These are phyloP conservation scores for Dorcus parallelipipedus DNA, from an alignment of 2,888 invertebrate species.

Conservation along the genomic window DNA sequence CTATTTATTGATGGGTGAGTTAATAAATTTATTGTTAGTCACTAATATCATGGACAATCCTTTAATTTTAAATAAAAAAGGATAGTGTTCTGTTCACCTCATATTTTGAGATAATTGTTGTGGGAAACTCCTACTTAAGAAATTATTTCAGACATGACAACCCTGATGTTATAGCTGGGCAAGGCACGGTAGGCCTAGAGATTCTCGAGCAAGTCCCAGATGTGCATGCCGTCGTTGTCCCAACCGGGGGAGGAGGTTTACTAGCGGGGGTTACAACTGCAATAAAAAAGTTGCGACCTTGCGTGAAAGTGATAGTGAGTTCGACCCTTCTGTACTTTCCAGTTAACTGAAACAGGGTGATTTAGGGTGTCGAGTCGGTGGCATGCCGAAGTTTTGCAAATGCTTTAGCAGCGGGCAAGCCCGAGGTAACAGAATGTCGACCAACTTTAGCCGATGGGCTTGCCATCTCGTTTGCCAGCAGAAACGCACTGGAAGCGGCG, in stretches of 20 bases:
- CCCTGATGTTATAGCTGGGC: constrained; percentile 86
- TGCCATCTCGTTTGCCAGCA: constrained; percentile 83
- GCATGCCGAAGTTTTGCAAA: constrained; percentile 76
- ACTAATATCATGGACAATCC: too few species aligned
- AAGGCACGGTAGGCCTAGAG: constrained; percentile 87
- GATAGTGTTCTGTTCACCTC: too few species aligned
- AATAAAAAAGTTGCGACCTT: constrained; percentile 75
- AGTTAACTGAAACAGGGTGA: not conserved
- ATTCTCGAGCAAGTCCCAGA: constrained; percentile 82
- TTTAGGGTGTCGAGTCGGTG: constrained; percentile 81
- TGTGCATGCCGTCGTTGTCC: constrained; percentile 81
- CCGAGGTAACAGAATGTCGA: constrained; percentile 58
- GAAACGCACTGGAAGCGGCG: constrained; percentile 78
- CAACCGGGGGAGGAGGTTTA: constrained; percentile 85
- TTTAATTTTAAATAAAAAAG: too few species aligned
- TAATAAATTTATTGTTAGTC: too few species aligned
- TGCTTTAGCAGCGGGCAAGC: constrained; percentile 68
- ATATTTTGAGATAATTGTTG: too few species aligned
- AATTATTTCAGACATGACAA: constrained; percentile 64
- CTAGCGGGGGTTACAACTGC: constrained; percentile 84
- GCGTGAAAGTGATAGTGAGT: constrained; percentile 68
- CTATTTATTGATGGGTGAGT: constrained; percentile 92
- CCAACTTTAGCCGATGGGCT: constrained; percentile 86
- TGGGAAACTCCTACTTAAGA: not conserved
- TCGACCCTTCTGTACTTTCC: not conserved